phyloP scores from a whole-genome alignment of 2,113 vertebrate genomes.

The Tupaia chinensis region DNA sequence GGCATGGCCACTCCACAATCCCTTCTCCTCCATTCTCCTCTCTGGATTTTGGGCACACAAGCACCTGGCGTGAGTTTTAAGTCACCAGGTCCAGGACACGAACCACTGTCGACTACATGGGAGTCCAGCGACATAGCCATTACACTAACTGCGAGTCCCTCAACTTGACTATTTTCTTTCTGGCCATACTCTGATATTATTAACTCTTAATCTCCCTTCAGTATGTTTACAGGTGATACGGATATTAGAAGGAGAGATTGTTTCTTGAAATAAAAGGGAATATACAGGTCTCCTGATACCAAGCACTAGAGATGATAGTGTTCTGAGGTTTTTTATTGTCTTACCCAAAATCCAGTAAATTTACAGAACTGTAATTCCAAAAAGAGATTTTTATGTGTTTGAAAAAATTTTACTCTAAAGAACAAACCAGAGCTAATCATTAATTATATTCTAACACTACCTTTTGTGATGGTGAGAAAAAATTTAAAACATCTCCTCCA shows the following conservation, averaged over 20 bases:
- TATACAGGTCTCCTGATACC: neutral
- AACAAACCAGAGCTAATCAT: neutral
- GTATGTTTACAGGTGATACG: neutral
- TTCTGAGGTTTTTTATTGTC: neutral
- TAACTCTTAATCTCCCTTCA: constrained; percentile 29
- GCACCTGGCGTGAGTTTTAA: no score
- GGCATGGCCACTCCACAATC: no score
- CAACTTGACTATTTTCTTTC: constrained; percentile 36
- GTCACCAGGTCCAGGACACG: no score
- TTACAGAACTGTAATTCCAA: neutral
- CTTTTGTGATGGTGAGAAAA: neutral
- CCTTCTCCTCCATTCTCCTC: no score
- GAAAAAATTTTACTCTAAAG: neutral
- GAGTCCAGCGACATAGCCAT: no score
- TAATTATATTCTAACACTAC: neutral
- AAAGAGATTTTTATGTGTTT: neutral
- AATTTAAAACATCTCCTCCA: neutral
- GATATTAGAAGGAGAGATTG: neutral
- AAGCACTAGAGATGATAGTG: neutral
- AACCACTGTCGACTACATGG: no score
- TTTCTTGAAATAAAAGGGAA: neutral
- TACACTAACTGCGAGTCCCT: neutral
- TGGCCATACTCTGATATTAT: constrained; percentile 15
- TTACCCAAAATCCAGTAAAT: neutral
- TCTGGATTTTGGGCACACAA: no score